phyloP scores from a whole-genome alignment of 1,140 invertebrate species.

The Chironomus striatipennis region DNA sequence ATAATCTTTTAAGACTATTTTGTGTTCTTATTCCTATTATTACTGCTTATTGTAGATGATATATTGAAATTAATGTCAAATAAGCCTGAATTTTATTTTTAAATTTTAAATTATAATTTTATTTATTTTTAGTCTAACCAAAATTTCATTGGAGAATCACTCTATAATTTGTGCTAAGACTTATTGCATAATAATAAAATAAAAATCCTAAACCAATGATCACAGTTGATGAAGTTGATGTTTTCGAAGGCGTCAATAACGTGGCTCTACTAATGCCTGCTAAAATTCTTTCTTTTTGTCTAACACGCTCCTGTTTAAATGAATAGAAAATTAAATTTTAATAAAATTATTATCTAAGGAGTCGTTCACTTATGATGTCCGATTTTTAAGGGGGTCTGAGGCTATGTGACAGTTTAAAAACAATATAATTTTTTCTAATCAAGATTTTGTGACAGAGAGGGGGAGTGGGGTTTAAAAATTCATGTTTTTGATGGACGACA shows the following conservation, averaged over 20 bases:
- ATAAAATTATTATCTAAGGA: neutral
- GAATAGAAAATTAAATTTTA: constrained; percentile 2
- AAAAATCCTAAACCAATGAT: constrained; percentile 1
- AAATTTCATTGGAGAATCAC: neutral
- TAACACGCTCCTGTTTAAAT: constrained; percentile 40
- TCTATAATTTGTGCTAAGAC: neutral
- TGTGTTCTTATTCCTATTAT: no score
- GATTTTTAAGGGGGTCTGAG: no score
- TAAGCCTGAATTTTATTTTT: no score
- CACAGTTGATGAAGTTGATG: constrained; percentile 6
- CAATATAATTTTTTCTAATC: no score
- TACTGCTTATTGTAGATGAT: no score
- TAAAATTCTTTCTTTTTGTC: constrained; percentile 46
- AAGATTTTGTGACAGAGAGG: no score
- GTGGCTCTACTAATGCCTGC: constrained; percentile 47
- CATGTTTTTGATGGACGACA: no score
- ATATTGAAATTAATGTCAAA: no score
- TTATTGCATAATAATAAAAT: neutral
- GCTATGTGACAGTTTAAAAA: no score
- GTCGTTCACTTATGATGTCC: no score
- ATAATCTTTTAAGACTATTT: no score
- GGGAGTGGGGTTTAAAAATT: neutral
- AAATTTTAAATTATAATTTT: neutral
- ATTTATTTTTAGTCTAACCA: neutral
- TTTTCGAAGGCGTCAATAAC: constrained; percentile 22